Evolutionary conservation across 2,113 vertebrate species (phyloP), one percentile per base, ranked within the genome.

Genomic region (Equus przewalskii): DNA sequence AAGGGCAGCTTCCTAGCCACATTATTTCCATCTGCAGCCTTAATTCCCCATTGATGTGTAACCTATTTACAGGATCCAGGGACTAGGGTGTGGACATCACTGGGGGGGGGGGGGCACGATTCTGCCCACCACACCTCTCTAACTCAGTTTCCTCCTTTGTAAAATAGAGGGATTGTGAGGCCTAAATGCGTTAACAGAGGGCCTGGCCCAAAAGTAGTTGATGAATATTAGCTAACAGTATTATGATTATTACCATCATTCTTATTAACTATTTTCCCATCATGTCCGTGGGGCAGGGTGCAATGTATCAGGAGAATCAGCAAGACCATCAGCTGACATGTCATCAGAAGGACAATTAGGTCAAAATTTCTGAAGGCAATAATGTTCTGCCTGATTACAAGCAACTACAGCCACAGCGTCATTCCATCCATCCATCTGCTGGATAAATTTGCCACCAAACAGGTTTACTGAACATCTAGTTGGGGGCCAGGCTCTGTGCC

Each of bases 231-330:
- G n/a, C 54, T 70, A 33, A 54, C 6, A 18, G 14, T 36, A 56
- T 73, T 21, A 7, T 2, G 51, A n/a, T 73, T 19, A 6, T 5
- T 3, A 33, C 0, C 28, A 30, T 12, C 21, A 12, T 12, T 5
- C 54, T 9, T 46, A 8, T 24, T 15, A 8, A 60, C 4, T 1
- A 22, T 30, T 30, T 28, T 30, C 36, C 72, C 26, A 7, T 56
- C 15, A 14, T 0, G 1, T 44, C n/a, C 49, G 4, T 0, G 28
- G 81, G 69, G n/a, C 9, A 49, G 58, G 33, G 49, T 12, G 4
- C 15, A 22, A 62, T 0, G 24, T 84, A 16, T 58, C 1, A 11
- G 44, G 30, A 69, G 95, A 51, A 51, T 26, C 62, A 4, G 1
- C 2, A n/a, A 30, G 73, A 56, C 44, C 65, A 70, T 54, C 14